Evolutionary conservation across 2,113 vertebrate genomes (phyloP), one percentile per base, ranked within the genome.

Genomic region (Drymodes brunneopygia): DNA sequence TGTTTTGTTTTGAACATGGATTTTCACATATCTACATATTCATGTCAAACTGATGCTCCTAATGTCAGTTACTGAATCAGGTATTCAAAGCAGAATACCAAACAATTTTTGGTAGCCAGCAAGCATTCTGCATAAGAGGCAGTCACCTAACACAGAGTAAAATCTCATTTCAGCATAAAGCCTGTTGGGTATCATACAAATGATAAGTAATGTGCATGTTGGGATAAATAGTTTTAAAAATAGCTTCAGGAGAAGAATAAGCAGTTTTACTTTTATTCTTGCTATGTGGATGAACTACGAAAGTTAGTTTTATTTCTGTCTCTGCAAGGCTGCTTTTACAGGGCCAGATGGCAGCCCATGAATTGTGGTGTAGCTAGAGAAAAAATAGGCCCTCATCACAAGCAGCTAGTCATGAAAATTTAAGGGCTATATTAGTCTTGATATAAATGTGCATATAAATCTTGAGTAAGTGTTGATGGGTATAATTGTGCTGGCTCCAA

Each of bases 321-420:
- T 90, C 48, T 65, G 29, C 45, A 53, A 81, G 82, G 38, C 70
- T 88, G 69, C 45, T 72, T 82, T 88, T 81, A 42, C 21, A 54
- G 54, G 70, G 51, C 79, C 71, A 88, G 82, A 86, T 95, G 92
- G 90, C 44, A 90, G 79, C n/a, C n/a, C 83, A 27, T 86, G 81
- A 74, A 81, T 90, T 82, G 57, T 50, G 14, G 35, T 56, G 16
- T 40, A 72, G 66, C 72, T 74, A 47, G 35, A 62, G 58, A 83
- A 73, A 64, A 92, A 93, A 65, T 1, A 61, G 51, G 33, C 24
- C 28, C 35, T 84, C 28, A 19, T 67, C 27, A 19, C 36, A 53
- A 90, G 50, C 28, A 86, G 16, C n/a, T 42, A 78, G 48, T 71
- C 35, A 23, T 78, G 69, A 74, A 90, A 66, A 66, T 66, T 42